Base-by-base conservation (phyloP, 2,888 invertebrate genomes). In the Cistogaster globosa region DNA sequence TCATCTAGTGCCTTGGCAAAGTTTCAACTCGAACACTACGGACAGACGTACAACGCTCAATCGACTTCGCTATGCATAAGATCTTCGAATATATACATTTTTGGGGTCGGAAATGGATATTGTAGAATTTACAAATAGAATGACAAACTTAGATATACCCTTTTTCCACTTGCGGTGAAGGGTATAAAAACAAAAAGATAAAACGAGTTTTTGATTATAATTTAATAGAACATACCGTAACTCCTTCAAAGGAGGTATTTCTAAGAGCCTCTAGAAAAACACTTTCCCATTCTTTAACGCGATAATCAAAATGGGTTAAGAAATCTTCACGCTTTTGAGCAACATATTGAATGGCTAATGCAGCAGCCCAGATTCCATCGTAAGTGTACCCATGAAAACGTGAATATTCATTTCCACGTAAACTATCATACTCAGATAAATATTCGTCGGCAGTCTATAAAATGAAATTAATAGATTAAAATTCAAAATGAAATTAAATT, bases 381-480 rank as follows among this genome's bases (percentile, higher is more conserved):
- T 99, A 99, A 12, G 99, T 98, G 92, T 99, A 99, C 2, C 98
- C 99, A 92, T 99, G 98, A 91, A 98, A 99, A 87, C 98, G 95
- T 48, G 98, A 98, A 93, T 97, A 98, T 90, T 98, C 97, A 1
- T 93, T 91, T 1, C 97, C 96, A 87, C 97, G 94, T 86, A 96
- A 93, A 42, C 96, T 94, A 89, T 98, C 96, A 92, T 98, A 98
- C 91, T 97, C 96, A 53, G 94, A 94, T 90, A 96, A 94, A 91
- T 98, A 98, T 91, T 98, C 97, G 88, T 96, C 96, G 0, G 98
- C 96, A 0, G 97, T 98, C 98, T 98, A 42, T 93, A 94, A 87
- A 77, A 26, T 60, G 14, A 57, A 45, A 26, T 22, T 12, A n/a
- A 6, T 7, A 45, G 12, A 20, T 51, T 22, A 7, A 5, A 45